Evolutionary conservation across 2,797 vertebrate genomes (phyloP).

Genomic region (Cephalopachus bancanus): DNA sequence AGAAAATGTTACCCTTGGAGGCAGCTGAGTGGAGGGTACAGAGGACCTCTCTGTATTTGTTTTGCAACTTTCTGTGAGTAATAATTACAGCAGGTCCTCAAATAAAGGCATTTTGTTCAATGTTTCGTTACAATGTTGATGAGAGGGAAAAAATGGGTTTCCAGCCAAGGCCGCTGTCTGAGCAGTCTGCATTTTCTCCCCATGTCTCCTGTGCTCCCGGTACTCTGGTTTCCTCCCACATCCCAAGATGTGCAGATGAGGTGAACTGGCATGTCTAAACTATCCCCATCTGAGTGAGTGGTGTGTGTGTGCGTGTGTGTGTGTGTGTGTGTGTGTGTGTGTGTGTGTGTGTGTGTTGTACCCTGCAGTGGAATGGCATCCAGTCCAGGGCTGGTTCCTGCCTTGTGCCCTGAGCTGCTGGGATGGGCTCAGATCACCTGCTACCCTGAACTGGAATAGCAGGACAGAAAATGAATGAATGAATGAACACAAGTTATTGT

Average conservation of each 20-base stretch:
- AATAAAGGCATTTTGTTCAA: neutral
- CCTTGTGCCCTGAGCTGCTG: neutral
- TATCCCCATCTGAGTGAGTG: neutral
- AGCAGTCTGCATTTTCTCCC: neutral
- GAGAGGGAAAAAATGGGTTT: neutral
- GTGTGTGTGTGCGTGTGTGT: neutral
- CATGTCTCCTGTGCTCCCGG: neutral
- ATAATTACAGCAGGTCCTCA: neutral
- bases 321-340: neutral
- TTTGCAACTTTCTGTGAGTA: neutral
- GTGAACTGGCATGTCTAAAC: neutral
- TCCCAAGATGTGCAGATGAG: neutral
- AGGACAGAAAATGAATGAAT: neutral
- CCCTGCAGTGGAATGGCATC: neutral
- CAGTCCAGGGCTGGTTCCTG: neutral
- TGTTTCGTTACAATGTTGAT: neutral
- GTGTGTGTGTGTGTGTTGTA: rapidly evolving
- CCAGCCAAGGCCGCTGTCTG: neutral
- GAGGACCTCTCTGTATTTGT: neutral
- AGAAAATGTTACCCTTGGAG: neutral
- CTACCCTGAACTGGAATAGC: neutral
- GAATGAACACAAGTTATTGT: neutral
- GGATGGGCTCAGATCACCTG: neutral
- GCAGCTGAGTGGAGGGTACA: neutral
- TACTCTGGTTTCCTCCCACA: neutral